Evolutionary conservation across 2,888 invertebrate species (phyloP).

Genomic region (Drosophila paracracens): DNA sequence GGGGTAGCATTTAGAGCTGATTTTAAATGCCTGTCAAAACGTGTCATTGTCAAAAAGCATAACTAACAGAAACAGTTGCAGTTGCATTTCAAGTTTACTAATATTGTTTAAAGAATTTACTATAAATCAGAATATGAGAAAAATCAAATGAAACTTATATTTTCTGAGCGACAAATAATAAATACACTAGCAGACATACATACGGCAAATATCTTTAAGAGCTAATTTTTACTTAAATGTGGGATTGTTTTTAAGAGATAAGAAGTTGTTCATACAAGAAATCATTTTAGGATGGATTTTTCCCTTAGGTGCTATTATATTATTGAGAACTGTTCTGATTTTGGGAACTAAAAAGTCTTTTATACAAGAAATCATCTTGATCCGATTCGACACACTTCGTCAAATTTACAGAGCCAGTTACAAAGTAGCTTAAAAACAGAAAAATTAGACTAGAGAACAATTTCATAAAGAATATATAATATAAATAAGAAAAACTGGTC

Average conservation of each 20-base stretch:
- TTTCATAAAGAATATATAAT: not conserved
- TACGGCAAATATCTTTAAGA: not conserved
- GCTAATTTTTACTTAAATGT: not conserved
- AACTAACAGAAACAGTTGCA: slow-evolving; percentile 44
- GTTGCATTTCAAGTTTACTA: not conserved
- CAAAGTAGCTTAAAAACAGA: not conserved
- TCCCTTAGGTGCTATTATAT: not conserved
- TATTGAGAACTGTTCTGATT: not conserved
- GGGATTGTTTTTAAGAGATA: not conserved
- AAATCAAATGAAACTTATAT: not conserved
- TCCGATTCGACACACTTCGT: too few relatives aligned
- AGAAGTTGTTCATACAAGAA: not conserved
- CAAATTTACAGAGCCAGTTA: not conserved
- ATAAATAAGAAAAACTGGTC: not conserved
- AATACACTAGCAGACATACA: not conserved
- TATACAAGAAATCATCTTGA: not conserved
- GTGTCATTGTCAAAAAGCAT: slow-evolving; percentile 44
- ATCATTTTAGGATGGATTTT: not conserved
- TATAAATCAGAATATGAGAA: not conserved
- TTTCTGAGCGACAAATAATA: not conserved
- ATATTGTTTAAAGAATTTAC: not conserved
- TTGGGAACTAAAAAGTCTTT: not conserved
- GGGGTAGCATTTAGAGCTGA: slow-evolving; percentile 39
- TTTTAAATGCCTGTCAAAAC: slow-evolving; percentile 67
- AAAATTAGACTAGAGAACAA: not conserved